phyloP scores from a whole-genome alignment of 2,797 vertebrate genomes.

The Sebastes nivosus region DNA sequence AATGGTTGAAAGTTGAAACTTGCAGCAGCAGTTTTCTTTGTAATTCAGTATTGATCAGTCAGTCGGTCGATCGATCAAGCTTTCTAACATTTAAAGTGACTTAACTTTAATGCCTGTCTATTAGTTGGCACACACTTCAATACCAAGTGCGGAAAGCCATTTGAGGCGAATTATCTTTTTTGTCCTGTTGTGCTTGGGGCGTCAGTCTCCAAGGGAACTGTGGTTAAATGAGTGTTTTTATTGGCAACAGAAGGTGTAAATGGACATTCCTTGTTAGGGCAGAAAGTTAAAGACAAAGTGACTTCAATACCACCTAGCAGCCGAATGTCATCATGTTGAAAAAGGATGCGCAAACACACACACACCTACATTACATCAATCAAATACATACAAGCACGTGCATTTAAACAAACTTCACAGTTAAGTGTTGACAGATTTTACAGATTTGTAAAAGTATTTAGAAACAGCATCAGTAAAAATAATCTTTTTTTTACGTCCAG shows the following conservation, averaged over 20 bases:
- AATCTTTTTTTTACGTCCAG: constrained; percentile 36
- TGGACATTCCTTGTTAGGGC: constrained; percentile 43
- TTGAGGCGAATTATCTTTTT: constrained; percentile 32
- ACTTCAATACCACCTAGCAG: constrained; percentile 37
- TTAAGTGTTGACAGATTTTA: constrained; percentile 7
- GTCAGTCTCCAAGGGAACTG: constrained; percentile 27
- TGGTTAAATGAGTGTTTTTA: constrained; percentile 35
- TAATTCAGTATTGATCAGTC: not conserved
- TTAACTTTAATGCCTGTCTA: not conserved
- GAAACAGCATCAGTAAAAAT: not conserved
- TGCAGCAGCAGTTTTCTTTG: not conserved
- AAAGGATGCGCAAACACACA: not conserved
- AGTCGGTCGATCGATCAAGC: not conserved
- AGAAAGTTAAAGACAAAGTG: constrained; percentile 44
- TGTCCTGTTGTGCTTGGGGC: constrained; percentile 46
- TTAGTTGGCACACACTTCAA: not conserved
- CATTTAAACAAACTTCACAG: constrained; percentile 6
- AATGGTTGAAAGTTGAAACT: not conserved
- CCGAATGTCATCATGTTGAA: constrained; percentile 28
- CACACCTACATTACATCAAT: not conserved
- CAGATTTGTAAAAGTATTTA: constrained; percentile 20
- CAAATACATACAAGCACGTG: not conserved
- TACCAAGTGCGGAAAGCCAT: not conserved
- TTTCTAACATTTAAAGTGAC: not conserved
- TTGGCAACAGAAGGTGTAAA: constrained; percentile 57